These are phyloP conservation scores for Leptogaster cylindrica DNA, from an alignment of 2,888 invertebrate genomes.

Conservation along the genomic window DNA sequence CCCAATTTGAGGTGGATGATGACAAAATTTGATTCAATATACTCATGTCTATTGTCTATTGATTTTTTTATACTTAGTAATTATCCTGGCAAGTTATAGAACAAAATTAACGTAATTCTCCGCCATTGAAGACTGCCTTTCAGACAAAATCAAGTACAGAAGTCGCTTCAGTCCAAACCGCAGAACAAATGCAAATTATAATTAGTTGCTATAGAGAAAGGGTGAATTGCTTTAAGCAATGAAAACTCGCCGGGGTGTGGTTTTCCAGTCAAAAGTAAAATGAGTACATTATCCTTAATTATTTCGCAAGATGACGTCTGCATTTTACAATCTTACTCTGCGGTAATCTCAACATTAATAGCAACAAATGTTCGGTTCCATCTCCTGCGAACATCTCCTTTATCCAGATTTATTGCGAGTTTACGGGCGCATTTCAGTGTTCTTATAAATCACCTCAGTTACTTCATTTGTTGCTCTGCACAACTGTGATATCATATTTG, in stretches of 20 bases:
- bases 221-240: too few species aligned
- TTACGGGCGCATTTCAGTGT: neutral
- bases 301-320: conserved; percentile 25
- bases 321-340: neutral
- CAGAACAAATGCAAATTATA: conserved; percentile 32
- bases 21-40: too few species aligned
- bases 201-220: too few species aligned
- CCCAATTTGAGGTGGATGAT: too few species aligned
- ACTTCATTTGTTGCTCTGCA: neutral
- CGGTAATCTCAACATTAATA: neutral
- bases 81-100: too few species aligned
- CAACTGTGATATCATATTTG: neutral
- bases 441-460: neutral
- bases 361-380: too few species aligned
- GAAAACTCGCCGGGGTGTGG: neutral
- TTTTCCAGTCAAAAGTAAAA: neutral
- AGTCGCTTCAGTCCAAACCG: too few species aligned
- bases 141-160: too few species aligned
- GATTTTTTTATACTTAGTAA: too few species aligned
- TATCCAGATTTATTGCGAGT: conserved; percentile 14
- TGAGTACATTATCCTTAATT: conserved; percentile 13
- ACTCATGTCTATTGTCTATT: too few species aligned
- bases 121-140: too few species aligned
- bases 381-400: conserved; percentile 1
- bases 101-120: too few species aligned